phyloP scores from a whole-genome alignment of 1,140 invertebrate genomes.

The Aphelenchoides avenae region DNA sequence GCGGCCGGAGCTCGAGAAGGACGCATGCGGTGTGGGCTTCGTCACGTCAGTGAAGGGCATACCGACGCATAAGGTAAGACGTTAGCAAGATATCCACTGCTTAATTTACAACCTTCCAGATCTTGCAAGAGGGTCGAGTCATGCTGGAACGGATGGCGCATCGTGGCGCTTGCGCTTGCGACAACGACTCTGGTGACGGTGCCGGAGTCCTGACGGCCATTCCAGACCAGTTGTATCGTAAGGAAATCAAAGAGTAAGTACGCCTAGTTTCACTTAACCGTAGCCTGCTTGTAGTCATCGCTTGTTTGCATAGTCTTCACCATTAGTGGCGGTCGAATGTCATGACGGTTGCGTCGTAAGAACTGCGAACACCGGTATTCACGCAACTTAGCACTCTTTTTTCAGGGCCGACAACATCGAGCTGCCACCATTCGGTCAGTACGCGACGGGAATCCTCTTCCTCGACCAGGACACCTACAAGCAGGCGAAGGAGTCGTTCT shows the following conservation, averaged over 20 bases:
- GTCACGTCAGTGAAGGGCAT: constrained; percentile 94
- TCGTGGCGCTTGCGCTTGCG: constrained; percentile 92
- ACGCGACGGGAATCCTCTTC: constrained; percentile 93
- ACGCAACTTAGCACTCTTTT: neutral
- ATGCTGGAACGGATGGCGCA: constrained; percentile 95
- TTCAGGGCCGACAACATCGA: constrained; percentile 67
- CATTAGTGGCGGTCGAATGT: too few species aligned
- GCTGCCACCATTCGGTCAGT: constrained; percentile 78
- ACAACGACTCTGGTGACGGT: constrained; percentile 97
- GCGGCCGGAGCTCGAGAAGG: constrained; percentile 84
- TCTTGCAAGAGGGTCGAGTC: constrained; percentile 84
- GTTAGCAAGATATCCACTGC: constrained; percentile 3
- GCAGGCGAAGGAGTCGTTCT: constrained; percentile 76
- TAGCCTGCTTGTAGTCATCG: neutral
- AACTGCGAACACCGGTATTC: neutral
- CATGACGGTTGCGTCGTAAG: neutral
- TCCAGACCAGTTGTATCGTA: constrained; percentile 83
- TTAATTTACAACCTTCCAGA: constrained; percentile 68
- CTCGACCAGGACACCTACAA: constrained; percentile 77
- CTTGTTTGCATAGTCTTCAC: too few species aligned
- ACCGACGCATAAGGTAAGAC: constrained; percentile 78
- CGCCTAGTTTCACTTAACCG: neutral
- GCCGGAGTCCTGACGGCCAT: constrained; percentile 92
- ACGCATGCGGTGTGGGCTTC: constrained; percentile 96
- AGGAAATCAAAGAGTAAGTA: constrained; percentile 70